A percentile compares a stretch with the other conserved stretches of the same genome.
phyloP scores from a whole-genome alignment of 2,113 vertebrate genomes.

The Mesoclemmys tuberculata region DNA sequence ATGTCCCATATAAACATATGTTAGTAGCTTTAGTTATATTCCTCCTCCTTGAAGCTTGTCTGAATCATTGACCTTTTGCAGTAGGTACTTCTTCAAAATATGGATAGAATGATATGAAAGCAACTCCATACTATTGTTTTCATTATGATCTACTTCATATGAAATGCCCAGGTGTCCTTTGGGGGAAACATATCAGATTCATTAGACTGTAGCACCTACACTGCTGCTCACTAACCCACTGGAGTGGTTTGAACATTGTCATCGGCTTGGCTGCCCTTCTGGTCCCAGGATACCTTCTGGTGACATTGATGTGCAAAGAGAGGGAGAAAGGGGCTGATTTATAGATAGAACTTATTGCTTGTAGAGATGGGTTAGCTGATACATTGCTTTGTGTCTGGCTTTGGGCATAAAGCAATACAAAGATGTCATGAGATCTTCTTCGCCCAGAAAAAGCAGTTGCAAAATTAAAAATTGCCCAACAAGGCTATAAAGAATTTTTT shows the following conservation, averaged over 20 bases:
- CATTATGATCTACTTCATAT: neutral
- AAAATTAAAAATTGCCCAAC: neutral
- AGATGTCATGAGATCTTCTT: neutral
- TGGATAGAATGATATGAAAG: neutral
- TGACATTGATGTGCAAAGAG: constrained; percentile 47
- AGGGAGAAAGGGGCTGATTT: constrained; percentile 30
- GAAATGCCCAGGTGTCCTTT: neutral
- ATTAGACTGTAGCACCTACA: constrained; percentile 34
- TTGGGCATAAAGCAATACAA: neutral
- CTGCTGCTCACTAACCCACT: constrained; percentile 39
- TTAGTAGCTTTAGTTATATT: neutral
- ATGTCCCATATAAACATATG: neutral
- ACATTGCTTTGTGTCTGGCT: constrained; percentile 15
- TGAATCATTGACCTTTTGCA: neutral
- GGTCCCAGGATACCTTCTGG: constrained; percentile 52
- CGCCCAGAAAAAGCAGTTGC: neutral
- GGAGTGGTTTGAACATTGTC: constrained; percentile 38
- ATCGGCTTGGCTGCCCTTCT: constrained; percentile 60
- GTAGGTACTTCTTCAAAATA: neutral
- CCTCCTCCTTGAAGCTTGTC: neutral
- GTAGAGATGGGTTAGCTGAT: constrained; percentile 45
- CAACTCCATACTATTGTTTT: constrained; percentile 11
- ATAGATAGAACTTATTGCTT: constrained; percentile 41
- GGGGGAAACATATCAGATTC: constrained; percentile 1
- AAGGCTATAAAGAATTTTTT: neutral